Evolutionary conservation across 2,797 vertebrate genomes (phyloP), one percentile per base, ranked within the genome.

Genomic region (Threskiornis aethiopicus): DNA sequence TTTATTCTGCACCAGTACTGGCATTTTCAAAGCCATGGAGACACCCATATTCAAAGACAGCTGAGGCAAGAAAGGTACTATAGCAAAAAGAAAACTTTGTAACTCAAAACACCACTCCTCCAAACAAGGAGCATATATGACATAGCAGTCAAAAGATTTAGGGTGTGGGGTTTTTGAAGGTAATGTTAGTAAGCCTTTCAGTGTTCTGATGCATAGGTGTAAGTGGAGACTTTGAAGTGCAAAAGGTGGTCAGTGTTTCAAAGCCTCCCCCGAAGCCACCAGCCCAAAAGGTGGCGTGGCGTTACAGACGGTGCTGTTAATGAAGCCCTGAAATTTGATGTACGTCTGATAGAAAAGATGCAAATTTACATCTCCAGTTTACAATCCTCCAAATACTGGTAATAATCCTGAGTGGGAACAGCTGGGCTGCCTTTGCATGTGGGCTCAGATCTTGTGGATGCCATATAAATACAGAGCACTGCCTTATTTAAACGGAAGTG

Each of bases 141-240:
- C 16, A 5, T 6, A 47, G 55, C 16, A 64, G 14, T 29, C 41
- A 62, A 55, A 89, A 71, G 4, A 59, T 59, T 29, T 9, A 37
- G 41, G 17, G 17, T 39, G 11, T 61, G 21, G 37, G 4, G 4
- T 7, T 76, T 89, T 66, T 51, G 5, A 44, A 55, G 19, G 39
- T 39, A 33, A n/a, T 7, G 2, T 10, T 71, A 16, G 37, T 72
- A 66, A 67, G 18, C 9, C 37, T 59, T 39, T 51, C 41, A 16
- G 0, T 35, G 4, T 52, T 64, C 51, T 61, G 26, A 57, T 61
- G 57, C 11, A 7, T 2, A 21, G 24, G 14, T 2, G 0, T 39
- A n/a, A 59, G 14, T 35, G 37, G n/a, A 69, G 28, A 71, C 37
- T 66, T 66, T 7, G 33, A 58, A 47, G 8, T 54, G 22, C 42